Evolutionary conservation across 2,888 invertebrate genomes (phyloP).

Genomic region (Aphodius sticticus): DNA sequence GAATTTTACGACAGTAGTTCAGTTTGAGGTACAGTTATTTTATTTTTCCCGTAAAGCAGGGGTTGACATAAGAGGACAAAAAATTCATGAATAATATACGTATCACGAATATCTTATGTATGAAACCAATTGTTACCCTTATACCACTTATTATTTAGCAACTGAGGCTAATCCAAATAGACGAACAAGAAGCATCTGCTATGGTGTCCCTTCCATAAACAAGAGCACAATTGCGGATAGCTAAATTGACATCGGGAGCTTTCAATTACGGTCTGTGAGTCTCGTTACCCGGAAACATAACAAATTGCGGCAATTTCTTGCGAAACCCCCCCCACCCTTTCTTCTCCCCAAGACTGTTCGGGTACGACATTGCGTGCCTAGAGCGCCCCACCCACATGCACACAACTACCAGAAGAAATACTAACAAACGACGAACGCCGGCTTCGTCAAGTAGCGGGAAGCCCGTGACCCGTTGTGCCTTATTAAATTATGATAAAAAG

Average conservation of each 20-base stretch:
- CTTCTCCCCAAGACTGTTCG: no score
- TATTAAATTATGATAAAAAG: constrained; percentile 4
- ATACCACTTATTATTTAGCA: no score
- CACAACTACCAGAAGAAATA: neutral
- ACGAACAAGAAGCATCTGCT: neutral
- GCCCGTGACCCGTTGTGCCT: neutral
- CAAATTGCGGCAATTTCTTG: neutral
- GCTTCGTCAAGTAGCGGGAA: neutral
- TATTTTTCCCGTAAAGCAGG: no score
- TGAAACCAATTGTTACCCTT: no score
- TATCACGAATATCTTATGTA: no score
- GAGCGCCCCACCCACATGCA: neutral
- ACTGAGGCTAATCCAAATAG: neutral
- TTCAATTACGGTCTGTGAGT: neutral
- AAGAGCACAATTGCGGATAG: neutral
- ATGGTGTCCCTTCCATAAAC: neutral
- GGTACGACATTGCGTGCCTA: neutral
- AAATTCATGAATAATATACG: no score
- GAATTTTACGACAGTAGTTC: no score
- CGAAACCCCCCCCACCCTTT: neutral
- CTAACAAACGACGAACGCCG: neutral
- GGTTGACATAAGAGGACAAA: no score
- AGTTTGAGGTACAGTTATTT: no score
- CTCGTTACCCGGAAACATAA: neutral
- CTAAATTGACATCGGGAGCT: neutral